Base-by-base conservation (phyloP, 2,888 invertebrate genomes). In the Catocala sponsa region DNA sequence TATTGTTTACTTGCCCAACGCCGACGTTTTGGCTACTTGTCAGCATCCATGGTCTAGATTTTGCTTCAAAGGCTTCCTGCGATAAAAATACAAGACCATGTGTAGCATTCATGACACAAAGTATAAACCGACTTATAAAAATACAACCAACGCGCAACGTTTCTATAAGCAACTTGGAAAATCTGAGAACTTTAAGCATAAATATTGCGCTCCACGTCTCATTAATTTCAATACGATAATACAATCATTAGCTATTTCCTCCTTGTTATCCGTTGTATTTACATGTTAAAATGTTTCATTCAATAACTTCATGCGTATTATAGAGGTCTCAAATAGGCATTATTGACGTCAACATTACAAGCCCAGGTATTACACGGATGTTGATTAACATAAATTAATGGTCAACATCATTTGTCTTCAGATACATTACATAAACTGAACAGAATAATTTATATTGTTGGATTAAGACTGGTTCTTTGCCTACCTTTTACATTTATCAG, bases 331-430 rank as follows among this genome's bases (percentile, higher is more conserved):
- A 54, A 71, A 73, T 71, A 71, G 58, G 48, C 61, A 70, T 66
- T 66, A 59, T 63, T 74, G 72, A 72, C 64, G 72, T 72, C 70
- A 68, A 74, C 73, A 74, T 72, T 72, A 74, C 67, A 62, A 67
- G 62, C 56, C 51, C 55, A 41, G 38, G 66, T 68, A 59, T 70
- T 61, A 65, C 65, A 68, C 66, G 65, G 63, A 69, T 63, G 60
- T 62, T 63, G 41, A 74, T 75, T 76, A 67, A 59, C 69, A 76
- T 75, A 75, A 62, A 65, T 73, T 76, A 76, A 76, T 74, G 65
- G 59, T 63, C 72, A 76, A 69, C 76, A 69, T 74, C 66, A 76
- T 76, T 74, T 76, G 76, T 74, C 76, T 76, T 76, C 54, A 64
- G 66, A 62, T 63, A 73, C 47, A 68, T 73, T 66, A 65, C 58